Base-by-base conservation (phyloP, 1,140 invertebrate genomes). In the Amphibalanus amphitrite region DNA sequence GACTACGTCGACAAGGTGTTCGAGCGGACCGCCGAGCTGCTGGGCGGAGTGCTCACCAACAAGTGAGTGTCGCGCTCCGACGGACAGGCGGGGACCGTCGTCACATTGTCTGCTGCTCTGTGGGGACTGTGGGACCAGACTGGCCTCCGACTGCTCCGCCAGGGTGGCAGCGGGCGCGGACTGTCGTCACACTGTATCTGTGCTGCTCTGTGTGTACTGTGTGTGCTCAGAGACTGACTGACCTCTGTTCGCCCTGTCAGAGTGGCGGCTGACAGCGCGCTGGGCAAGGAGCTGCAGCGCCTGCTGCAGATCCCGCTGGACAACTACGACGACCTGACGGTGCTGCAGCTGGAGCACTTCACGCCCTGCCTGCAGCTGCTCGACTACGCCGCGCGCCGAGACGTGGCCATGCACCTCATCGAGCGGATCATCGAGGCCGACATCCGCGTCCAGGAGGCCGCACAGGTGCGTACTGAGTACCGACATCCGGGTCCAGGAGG, bases 1-100 rank as follows among this genome's bases (percentile, higher is more conserved):
- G 92, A 95, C 79, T 97, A 95, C 80, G 93, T 98, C 3, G 94
- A 98, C 80, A 92, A 94, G 79, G 95, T 98, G 59, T 84, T 98
- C 68, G 87, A 92, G 72, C 93, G 92, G 69, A 98, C 95, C 13
- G 80, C 80, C 8, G 71, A 74, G 23, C 71, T 75, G 25, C 72
- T 75, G 69, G 29, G 64, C 38, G 38, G 38, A 6, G 17, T 38
- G 6, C 6, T 38, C 6, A 17, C 38, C 38, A 38, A 6, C 38
- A 38, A 17, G 38, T 38, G 38, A 6, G 38, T 38, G 38, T 17
- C 17, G 38, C 6, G n/a, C n/a, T n/a, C n/a, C n/a, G n/a, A n/a
- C n/a, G n/a, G n/a, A n/a, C n/a, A n/a, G n/a, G n/a, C n/a, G n/a
- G n/a, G n/a, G n/a, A n/a, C n/a, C n/a, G n/a, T n/a, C n/a, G n/a